Evolutionary conservation across 2,797 vertebrate genomes (phyloP).

Genomic region (Hydrolagus colliei): DNA sequence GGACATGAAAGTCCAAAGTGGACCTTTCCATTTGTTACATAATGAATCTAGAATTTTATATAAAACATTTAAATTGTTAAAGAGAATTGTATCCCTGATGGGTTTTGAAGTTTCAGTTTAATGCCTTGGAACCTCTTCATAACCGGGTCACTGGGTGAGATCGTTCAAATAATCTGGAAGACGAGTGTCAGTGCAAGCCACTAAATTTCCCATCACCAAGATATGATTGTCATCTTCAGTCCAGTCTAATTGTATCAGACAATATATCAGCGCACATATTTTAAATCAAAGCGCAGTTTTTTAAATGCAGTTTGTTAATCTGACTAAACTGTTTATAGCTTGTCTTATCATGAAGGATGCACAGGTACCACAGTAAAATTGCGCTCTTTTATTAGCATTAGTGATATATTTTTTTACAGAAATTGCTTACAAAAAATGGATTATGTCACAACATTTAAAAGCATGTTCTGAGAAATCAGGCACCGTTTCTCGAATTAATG

Average conservation of each 20-base stretch:
- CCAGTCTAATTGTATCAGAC: no score
- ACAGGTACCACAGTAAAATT: not conserved
- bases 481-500: not conserved
- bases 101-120: no score
- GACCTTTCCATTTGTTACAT: not conserved
- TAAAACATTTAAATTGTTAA: not conserved
- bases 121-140: no score
- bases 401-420: not conserved
- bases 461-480: not conserved
- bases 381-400: slow-evolving; percentile 4
- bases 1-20: not conserved
- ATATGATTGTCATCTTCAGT: no score
- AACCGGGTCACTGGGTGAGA: no score
- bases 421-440: slow-evolving; percentile 6
- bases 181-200: no score
- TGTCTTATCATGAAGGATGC: not conserved
- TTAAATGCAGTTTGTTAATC: not conserved
- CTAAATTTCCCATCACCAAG: no score
- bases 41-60: not conserved
- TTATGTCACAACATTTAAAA: not conserved
- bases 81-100: no score
- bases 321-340: not conserved
- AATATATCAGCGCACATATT: no score
- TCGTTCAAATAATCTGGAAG: no score
- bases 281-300: not conserved